Base-by-base conservation (phyloP, 2,888 invertebrate species). In the Crossocerus cetratus region DNA sequence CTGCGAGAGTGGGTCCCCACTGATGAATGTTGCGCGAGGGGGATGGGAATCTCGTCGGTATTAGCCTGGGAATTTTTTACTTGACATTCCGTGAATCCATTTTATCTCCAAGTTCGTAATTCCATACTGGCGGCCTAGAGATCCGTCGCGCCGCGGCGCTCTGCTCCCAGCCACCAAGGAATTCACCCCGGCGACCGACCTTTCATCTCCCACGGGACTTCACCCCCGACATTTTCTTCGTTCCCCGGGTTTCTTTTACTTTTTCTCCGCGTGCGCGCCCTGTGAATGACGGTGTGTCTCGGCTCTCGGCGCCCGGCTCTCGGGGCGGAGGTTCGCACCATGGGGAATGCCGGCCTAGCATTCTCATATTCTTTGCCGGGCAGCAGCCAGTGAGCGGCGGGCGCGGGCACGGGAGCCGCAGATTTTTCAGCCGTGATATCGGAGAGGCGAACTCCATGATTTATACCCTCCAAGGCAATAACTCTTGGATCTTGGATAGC, bases 1-100 rank as follows among this genome's bases (percentile, higher is more conserved):
- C 11, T 32, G 32, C 11, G 78, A 69, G 81, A 81, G 76, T 69
- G 65, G 74, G 76, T 65, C 68, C 69, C 76, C 67, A 64, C 16
- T 74, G 79, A 73, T 74, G 75, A 68, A 80, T 76, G 77, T 82
- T 76, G 73, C 72, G 75, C 75, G 74, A 76, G 72, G 72, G 69
- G 80, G 76, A 78, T 80, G 78, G 78, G 81, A 79, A 81, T 80
- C 76, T 77, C 62, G 75, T 54, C 53, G 78, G 74, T 80, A 85
- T 87, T 83, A 86, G 81, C 78, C 72, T 74, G 83, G 82, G 84
- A 86, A 87, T 85, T 87, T 87, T 84, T 84, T 84, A 87, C 85
- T 86, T 83, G 80, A 84, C 81, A 85, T 86, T 85, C 83, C 80
- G 77, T 76, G 83, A 81, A 83, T 85, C 81, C 81, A 85, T 86